phyloP scores from a whole-genome alignment of 1,140 invertebrate genomes.

The Hesperophylax magnus region DNA sequence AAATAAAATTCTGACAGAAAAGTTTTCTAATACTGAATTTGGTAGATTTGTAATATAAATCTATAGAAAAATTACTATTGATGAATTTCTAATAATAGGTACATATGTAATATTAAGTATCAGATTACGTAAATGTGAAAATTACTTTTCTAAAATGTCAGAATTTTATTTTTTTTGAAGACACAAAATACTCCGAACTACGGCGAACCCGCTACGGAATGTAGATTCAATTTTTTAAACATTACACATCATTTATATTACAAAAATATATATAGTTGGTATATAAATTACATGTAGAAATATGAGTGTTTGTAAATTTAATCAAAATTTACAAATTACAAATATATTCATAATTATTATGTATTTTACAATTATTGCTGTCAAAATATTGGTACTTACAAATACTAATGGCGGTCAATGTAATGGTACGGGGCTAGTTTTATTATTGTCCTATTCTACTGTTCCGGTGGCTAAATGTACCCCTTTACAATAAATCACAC shows the following conservation, averaged over 20 bases:
- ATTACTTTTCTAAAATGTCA: too few species aligned
- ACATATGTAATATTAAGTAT: too few species aligned
- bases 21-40: too few species aligned
- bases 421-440: background rate
- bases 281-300: conserved; percentile 17
- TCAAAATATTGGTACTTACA: conserved; percentile 18
- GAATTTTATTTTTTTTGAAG: too few species aligned
- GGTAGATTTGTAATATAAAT: too few species aligned
- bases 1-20: too few species aligned
- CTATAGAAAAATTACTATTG: too few species aligned
- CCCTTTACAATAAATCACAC: too few species aligned
- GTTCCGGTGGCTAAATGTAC: background rate
- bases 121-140: too few species aligned
- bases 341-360: conserved; percentile 5
- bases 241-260: conserved; percentile 11
- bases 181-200: too few species aligned
- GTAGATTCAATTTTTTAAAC: background rate
- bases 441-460: background rate
- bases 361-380: conserved; percentile 24
- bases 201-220: too few species aligned
- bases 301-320: conserved; percentile 11
- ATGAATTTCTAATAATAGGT: too few species aligned
- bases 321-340: background rate
- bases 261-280: conserved; percentile 26
- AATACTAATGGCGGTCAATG: background rate